Evolutionary conservation across 2,113 vertebrate genomes (phyloP).

Genomic region (Lampris incognitus): DNA sequence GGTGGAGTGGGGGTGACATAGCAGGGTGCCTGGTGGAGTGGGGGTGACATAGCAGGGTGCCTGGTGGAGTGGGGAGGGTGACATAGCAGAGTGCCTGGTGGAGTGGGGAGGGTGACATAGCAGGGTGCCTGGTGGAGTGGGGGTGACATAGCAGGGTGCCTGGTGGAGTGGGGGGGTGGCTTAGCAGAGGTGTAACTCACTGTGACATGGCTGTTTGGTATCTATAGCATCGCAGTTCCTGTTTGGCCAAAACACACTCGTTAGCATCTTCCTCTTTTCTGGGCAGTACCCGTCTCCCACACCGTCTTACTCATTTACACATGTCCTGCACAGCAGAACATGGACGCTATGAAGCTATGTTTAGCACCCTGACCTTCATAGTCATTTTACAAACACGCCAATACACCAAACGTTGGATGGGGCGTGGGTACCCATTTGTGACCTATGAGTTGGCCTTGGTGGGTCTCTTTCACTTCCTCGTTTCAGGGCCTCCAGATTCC

Average conservation of each 20-base stretch:
- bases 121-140: too few relatives aligned
- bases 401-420: conserved; percentile 8
- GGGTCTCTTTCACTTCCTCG: conserved; percentile 58
- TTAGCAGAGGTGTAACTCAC: too few relatives aligned
- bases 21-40: too few relatives aligned
- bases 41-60: too few relatives aligned
- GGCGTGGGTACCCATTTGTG: conserved; percentile 26
- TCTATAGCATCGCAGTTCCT: not conserved
- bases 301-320: conserved; percentile 1
- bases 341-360: conserved; percentile 2
- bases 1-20: too few relatives aligned
- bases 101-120: too few relatives aligned
- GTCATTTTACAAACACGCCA: not conserved
- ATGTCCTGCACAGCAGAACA: not conserved
- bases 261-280: not conserved
- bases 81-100: too few relatives aligned
- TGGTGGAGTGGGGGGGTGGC: too few relatives aligned
- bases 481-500: conserved; percentile 47
- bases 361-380: conserved; percentile 34
- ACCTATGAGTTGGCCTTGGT: conserved; percentile 47
- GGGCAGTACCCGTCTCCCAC: not conserved
- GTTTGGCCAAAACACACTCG: not conserved
- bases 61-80: too few relatives aligned
- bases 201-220: too few relatives aligned
- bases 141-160: too few relatives aligned